Base-by-base conservation (phyloP, 1,140 invertebrate species). In the Chymomyza costata region DNA sequence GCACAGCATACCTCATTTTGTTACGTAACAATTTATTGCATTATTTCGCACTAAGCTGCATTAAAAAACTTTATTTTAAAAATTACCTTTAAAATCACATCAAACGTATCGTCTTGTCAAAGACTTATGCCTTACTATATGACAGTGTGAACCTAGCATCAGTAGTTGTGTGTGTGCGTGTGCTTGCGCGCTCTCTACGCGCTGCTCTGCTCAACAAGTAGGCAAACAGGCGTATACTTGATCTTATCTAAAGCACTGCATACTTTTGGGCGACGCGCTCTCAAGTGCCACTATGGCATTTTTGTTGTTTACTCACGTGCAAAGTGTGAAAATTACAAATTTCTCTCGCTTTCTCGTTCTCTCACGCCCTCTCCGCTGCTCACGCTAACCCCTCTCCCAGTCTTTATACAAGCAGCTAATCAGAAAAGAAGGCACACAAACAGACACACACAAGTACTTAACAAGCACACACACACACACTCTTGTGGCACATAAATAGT, bases 201-300 rank as follows among this genome's bases (percentile, higher is more conserved):
- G 48, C 19, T 11, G 45, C 11, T 41, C 32, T 44, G 54, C 46
- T 65, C 65, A 74, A 74, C 51, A 74, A 74, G 69, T 74, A 59
- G 56, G 30, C 46, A 48, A 37, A n/a, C n/a, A 39, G 32, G 57
- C 43, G 35, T 31, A 48, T 35, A 54, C 41, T 68, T 68, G 62
- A 74, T 74, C 56, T 40, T 57, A 73, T 65, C 49, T 50, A 30
- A 65, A 45, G 35, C 35, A 21, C 39, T 54, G 35, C 49, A 57
- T 65, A 58, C 45, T 47, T 11, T 38, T 25, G 32, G 41, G 30
- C 16, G 8, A 21, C 32, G 32, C 44, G 32, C 44, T 31, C 31
- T 17, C 2, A 6, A 13, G 17, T 5, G 10, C 8, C 6, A 14
- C 30, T 17, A 10, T 2, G n/a, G 11, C 16, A n/a, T 7, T 2